Conservation (phyloP, 2,113 vertebrate genomes). For the Toxotes chatareus region DNA sequence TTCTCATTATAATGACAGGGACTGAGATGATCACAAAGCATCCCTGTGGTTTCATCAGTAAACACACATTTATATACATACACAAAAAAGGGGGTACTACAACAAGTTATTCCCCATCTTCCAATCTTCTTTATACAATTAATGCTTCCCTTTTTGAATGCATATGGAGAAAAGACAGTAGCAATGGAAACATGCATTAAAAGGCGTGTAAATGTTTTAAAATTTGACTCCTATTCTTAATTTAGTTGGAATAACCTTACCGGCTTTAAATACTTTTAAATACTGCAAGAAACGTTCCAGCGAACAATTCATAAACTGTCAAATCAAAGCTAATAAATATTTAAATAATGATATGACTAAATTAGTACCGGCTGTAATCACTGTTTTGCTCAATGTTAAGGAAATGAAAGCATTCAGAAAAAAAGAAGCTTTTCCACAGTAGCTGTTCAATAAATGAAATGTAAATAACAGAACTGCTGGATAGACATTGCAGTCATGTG, state of each 20-base stretch:
- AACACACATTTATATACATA: conserved; percentile 35
- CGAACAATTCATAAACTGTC: conserved; percentile 32
- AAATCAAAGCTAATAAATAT: conserved; percentile 77
- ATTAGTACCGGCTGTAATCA: conserved; percentile 13
- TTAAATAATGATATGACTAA: conserved; percentile 71
- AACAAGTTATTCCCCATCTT: conserved; percentile 15
- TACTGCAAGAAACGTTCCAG: conserved; percentile 42
- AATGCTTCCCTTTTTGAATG: conserved; percentile 68
- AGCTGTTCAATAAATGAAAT: conserved; percentile 43
- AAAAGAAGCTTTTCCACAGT: conserved; percentile 20
- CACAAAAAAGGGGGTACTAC: conserved; percentile 1
- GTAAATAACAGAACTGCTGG: conserved; percentile 1
- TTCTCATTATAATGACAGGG: conserved; percentile 14
- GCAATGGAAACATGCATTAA: conserved; percentile 43
- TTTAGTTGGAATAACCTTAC: conserved; percentile 1
- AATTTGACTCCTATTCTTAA: neutral
- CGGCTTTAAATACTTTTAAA: conserved; percentile 60
- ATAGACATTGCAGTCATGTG: conserved; percentile 8
- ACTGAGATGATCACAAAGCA: conserved; percentile 47
- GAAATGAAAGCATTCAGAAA: conserved; percentile 23
- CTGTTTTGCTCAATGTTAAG: conserved; percentile 15
- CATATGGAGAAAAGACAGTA: conserved; percentile 30
- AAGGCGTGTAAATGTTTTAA: conserved; percentile 14
- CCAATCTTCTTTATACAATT: neutral
- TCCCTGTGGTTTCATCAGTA: conserved; percentile 27